phyloP scores from a whole-genome alignment of 2,113 vertebrate species.

The Cephalopterus ornatus region DNA sequence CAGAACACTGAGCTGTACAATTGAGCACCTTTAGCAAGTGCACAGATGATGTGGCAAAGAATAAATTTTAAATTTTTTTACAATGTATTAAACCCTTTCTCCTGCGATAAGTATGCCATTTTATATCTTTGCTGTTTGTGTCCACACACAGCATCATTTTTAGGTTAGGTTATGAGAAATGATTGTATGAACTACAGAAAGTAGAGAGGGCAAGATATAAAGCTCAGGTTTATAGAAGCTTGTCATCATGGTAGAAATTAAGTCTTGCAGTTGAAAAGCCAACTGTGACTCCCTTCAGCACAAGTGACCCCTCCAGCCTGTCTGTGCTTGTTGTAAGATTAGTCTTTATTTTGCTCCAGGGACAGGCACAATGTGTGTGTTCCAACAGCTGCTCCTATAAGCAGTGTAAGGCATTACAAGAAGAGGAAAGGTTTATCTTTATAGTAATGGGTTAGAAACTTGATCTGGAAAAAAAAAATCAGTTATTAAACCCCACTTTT shows the following conservation, averaged over 20 bases:
- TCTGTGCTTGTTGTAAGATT: not conserved
- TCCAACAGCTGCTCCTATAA: not conserved
- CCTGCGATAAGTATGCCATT: not conserved
- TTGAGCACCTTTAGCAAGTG: not conserved
- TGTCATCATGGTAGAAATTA: constrained; percentile 8
- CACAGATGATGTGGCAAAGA: too few species aligned
- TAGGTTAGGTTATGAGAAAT: constrained; percentile 25
- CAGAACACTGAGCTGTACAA: not conserved
- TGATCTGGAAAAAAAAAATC: not conserved
- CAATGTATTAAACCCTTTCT: not conserved
- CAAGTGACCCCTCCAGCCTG: not conserved
- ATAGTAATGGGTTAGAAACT: not conserved
- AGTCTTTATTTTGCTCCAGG: constrained; percentile 18
- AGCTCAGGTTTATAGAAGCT: constrained; percentile 18
- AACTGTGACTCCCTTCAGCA: not conserved
- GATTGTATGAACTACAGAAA: not conserved
- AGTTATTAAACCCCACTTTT: not conserved
- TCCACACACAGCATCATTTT: not conserved
- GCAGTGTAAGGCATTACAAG: not conserved
- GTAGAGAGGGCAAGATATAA: not conserved
- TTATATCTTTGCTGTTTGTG: not conserved
- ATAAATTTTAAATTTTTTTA: not conserved
- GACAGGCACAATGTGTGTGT: not conserved
- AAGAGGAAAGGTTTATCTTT: not conserved
- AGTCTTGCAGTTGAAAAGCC: constrained; percentile 13